Base-by-base conservation (phyloP, 2,797 vertebrate genomes). In the Platalea minor region DNA sequence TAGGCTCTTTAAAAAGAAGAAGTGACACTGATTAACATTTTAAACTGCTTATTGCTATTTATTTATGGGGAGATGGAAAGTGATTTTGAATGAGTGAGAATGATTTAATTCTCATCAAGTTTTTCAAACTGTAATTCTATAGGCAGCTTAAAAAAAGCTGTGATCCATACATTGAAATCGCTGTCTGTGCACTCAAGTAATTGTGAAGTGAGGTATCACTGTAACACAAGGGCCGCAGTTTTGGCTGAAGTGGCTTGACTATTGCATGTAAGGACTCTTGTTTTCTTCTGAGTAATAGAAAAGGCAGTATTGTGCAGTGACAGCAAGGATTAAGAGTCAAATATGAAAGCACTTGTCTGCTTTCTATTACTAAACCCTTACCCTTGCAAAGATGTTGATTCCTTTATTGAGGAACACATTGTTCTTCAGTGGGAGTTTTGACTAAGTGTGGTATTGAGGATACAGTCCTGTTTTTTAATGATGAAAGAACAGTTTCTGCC, bases 201-300 rank as follows among this genome's bases (percentile, higher is more conserved):
- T 64, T 39, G 17, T 45, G 69, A 85, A 83, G 25, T 33, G 50
- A 84, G 11, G 23, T 50, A 43, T 46, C 50, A 12, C 23, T 77
- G 41, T 74, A 43, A 56, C 1, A 1, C 29, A 57, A 60, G 78
- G 37, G 39, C 16, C 65, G 64, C 25, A 33, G 10, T 81, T 91
- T 75, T 75, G 31, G 51, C 61, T 81, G 39, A 89, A 84, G 39
- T 48, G 46, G 13, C 11, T 69, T 81, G 43, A 59, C 24, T 28
- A 4, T 54, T 5, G 0, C n/a, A 5, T 50, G 26, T 1, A 10
- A 84, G 51, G 43, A 53, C 17, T 76, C 35, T 0, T 0, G 0
- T 83, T 91, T 96, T 67, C 79, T 88, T 88, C 73, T 69, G 65
- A 59, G 17, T 70, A 51, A 70, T 67, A 69, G n/a, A 70, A 96